Conservation (phyloP, 2,888 invertebrate genomes). For the Carpatolechia fugitivella region DNA sequence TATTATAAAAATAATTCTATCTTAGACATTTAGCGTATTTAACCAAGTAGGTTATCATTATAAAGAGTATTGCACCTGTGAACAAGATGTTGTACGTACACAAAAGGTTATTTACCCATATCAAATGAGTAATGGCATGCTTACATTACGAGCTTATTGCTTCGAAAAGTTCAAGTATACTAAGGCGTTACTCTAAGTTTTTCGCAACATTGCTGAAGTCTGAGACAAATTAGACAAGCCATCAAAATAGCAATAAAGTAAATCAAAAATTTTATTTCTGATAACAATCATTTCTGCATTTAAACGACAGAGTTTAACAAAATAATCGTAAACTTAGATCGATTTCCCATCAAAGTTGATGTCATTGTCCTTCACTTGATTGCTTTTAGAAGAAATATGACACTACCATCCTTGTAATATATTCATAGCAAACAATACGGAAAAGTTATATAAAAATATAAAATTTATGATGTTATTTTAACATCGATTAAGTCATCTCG, state of each 20-base stretch:
- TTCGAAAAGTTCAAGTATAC: conserved; percentile 16
- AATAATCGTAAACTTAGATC: background rate
- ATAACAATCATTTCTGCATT: background rate
- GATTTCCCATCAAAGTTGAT: no score
- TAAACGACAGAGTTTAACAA: background rate
- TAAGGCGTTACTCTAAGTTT: conserved; percentile 2
- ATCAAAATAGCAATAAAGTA: no score
- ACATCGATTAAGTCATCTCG: background rate
- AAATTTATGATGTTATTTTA: background rate
- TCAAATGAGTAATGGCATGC: conserved; percentile 24
- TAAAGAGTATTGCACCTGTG: background rate
- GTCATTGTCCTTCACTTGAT: no score
- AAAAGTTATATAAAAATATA: background rate
- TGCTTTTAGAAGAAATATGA: no score
- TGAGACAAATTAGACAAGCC: no score
- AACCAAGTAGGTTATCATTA: background rate
- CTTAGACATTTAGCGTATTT: background rate
- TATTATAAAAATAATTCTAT: no score
- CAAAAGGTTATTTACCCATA: conserved; percentile 29
- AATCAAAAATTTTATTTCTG: no score
- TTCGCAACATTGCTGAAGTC: conserved; percentile 12
- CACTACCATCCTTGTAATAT: background rate
- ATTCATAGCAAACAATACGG: background rate
- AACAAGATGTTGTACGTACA: conserved; percentile 6
- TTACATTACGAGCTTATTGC: conserved; percentile 10